Base-by-base conservation (phyloP, 2,113 vertebrate species). In the Anseranas semipalmata region DNA sequence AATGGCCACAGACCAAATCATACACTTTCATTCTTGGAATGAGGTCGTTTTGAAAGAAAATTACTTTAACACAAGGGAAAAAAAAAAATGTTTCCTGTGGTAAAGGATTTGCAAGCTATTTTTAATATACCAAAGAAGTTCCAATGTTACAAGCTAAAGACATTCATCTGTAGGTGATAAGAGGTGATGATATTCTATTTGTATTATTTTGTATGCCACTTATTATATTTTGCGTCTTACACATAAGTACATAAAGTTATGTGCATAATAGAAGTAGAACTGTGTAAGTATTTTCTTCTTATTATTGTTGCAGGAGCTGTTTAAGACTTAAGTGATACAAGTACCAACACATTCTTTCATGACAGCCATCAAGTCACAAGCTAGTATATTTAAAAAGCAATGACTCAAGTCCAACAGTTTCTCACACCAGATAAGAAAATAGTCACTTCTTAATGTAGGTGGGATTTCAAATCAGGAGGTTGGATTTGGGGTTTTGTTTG, bases 331-430 rank as follows among this genome's bases (percentile, higher is more conserved):
- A 73, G 39, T 90, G 58, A 66, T 62, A 76, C 16, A 72, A 65
- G 48, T 55, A 84, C 53, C 11, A 82, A 90, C 90, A 82, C 90
- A 92, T 95, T 95, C 87, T 87, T 94, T 45, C 60, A 45, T 93
- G 84, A 95, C 8, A 5, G 48, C 33, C 70, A 85, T 94, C 81
- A 87, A 91, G 81, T 85, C 87, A 89, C 76, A 82, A 92, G 88
- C 58, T 25, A 28, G 7, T 30, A 28, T 68, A 65, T 90, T 87
- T 82, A 87, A 89, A 84, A 94, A 81, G 46, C n/a, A 33, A 19
- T 81, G 68, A 92, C 73, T 85, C 66, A 77, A 86, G 55, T 83
- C 37, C 72, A 89, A 53, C 16, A 81, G 19, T 76, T 94, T 90
- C 48, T 35, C 39, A 27, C 15, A 74, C 13, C 37, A 72, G 86